Evolutionary conservation across 2,888 invertebrate genomes (phyloP).

Genomic region (Synanthedon vespiformis): DNA sequence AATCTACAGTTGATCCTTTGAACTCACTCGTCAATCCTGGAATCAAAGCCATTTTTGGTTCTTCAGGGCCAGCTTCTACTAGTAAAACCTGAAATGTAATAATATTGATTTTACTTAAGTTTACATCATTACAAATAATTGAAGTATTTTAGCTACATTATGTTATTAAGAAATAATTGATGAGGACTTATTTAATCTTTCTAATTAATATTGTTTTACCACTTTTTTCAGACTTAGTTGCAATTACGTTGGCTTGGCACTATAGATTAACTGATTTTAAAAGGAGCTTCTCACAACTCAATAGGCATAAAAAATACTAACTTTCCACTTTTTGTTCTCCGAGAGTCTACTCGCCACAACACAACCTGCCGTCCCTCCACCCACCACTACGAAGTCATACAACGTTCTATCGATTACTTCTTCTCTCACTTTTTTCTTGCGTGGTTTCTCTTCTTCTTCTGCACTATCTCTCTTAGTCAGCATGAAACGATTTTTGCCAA

Average conservation of each 20-base stretch:
- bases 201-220: background rate
- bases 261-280: background rate
- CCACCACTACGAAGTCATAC: slow-evolving; percentile 53
- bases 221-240: background rate
- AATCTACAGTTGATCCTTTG: slow-evolving; percentile 47
- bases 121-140: too few relatives aligned
- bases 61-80: slow-evolving; percentile 52
- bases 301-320: slow-evolving; percentile 10
- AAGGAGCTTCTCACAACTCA: background rate
- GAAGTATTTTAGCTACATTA: too few relatives aligned
- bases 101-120: background rate
- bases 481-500: slow-evolving; percentile 24
- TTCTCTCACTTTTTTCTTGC: slow-evolving; percentile 6
- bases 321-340: slow-evolving; percentile 58
- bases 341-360: slow-evolving; percentile 55
- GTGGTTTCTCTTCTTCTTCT: slow-evolving; percentile 6
- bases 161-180: too few relatives aligned
- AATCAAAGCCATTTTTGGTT: slow-evolving; percentile 54
- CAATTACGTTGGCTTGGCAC: background rate
- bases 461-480: slow-evolving; percentile 4
- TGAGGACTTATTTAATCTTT: too few relatives aligned
- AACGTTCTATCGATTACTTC: slow-evolving; percentile 14
- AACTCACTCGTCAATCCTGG: slow-evolving; percentile 58
- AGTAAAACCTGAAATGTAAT: slow-evolving; percentile 31
- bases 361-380: slow-evolving; percentile 58